phyloP scores from a whole-genome alignment of 2,113 vertebrate species.

The Apaloderma vittatum region DNA sequence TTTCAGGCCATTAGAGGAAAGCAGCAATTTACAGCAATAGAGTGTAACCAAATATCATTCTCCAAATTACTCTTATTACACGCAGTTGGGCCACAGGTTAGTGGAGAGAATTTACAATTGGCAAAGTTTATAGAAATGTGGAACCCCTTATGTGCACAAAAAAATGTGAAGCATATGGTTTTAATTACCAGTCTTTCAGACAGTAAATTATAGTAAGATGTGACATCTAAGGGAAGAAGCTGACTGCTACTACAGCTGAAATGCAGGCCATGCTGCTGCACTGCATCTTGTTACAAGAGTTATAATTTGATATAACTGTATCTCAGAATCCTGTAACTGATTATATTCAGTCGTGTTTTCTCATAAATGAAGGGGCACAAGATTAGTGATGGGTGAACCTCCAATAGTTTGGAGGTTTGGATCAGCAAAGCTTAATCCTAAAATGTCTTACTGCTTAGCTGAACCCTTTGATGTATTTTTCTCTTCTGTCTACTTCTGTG shows the following conservation, averaged over 20 bases:
- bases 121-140: conserved; percentile 21
- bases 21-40: conserved; percentile 50
- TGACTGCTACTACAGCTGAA: conserved; percentile 25
- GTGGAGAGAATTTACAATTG: conserved; percentile 16
- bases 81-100: conserved; percentile 41
- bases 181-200: conserved; percentile 59
- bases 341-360: conserved; percentile 55
- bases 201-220: conserved; percentile 46
- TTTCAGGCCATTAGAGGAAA: conserved; percentile 34
- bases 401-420: neutral
- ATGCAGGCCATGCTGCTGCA: neutral
- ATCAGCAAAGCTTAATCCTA: conserved; percentile 17
- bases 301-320: conserved; percentile 24
- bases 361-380: conserved; percentile 31
- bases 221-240: conserved; percentile 10
- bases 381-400: conserved; percentile 34
- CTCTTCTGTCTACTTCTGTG: neutral
- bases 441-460: neutral
- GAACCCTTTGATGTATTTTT: neutral
- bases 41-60: conserved; percentile 41
- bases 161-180: neutral
- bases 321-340: conserved; percentile 32
- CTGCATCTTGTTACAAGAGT: conserved; percentile 1
- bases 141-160: neutral
- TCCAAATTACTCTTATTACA: conserved; percentile 59